Conservation (phyloP, 2,888 invertebrate genomes). For the Cristatella mucedo region DNA sequence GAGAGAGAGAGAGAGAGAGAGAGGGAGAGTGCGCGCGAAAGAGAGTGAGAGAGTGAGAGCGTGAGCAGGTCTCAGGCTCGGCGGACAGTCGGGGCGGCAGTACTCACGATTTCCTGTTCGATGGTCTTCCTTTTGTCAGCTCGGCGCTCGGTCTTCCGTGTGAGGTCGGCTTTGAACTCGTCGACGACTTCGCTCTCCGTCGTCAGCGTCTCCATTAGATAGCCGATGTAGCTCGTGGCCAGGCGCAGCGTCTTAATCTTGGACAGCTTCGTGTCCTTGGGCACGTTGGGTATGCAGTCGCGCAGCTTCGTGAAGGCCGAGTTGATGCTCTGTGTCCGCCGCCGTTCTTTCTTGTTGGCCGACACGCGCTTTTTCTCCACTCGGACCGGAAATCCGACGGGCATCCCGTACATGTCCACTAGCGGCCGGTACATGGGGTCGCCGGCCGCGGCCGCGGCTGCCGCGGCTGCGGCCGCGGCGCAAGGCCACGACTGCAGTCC, state of each 20-base stretch:
- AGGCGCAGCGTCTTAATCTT: slow-evolving; percentile 83
- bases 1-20: no score
- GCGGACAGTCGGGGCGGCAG: no score
- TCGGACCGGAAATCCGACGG: no score
- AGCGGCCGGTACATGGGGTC: no score
- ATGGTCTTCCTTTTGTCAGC: slow-evolving; percentile 17
- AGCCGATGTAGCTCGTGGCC: slow-evolving; percentile 54
- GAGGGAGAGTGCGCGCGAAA: no score
- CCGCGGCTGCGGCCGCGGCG: no score
- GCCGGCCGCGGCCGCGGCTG: no score
- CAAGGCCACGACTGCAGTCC: no score
- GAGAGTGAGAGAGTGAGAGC: no score
- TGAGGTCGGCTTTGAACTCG: slow-evolving; percentile 71
- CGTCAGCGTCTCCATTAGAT: slow-evolving; percentile 69
- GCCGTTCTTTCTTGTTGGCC: slow-evolving; percentile 81
- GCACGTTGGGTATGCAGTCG: slow-evolving; percentile 88
- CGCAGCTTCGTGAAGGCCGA: slow-evolving; percentile 79
- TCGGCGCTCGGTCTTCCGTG: slow-evolving; percentile 28
- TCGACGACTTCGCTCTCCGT: slow-evolving; percentile 57
- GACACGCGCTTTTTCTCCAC: no score
- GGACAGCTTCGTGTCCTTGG: slow-evolving; percentile 81
- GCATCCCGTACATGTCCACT: no score
- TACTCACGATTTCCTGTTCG: slow-evolving; percentile 7
- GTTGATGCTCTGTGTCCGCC: slow-evolving; percentile 82
- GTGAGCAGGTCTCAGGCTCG: no score